Percentiles rank a stretch among this genome's conserved stretches.
These are phyloP conservation scores for Dusona sp. DNA, from an alignment of 2,888 invertebrate genomes.

Conservation along the genomic window DNA sequence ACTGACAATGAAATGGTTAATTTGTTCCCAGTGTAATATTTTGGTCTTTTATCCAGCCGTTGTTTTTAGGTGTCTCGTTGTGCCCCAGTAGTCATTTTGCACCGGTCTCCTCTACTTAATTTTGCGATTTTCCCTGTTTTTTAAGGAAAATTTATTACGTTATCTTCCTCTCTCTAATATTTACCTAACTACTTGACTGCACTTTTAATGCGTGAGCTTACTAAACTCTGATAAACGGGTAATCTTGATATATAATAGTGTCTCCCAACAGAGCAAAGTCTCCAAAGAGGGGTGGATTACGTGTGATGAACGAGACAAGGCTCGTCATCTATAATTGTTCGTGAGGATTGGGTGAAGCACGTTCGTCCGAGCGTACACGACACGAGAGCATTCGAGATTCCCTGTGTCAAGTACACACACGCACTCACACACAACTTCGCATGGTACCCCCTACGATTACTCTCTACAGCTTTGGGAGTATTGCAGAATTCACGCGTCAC, in stretches of 20 bases:
- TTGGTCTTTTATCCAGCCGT: neutral
- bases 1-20: neutral
- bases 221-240: conserved; percentile 17
- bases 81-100: neutral
- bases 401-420: conserved; percentile 41
- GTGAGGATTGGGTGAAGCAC: conserved; percentile 13
- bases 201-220: neutral
- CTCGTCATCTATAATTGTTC: conserved; percentile 53
- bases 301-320: conserved; percentile 29
- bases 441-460: neutral
- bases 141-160: neutral
- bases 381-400: conserved; percentile 44
- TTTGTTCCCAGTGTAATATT: neutral
- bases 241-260: conserved; percentile 12
- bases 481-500: conserved; percentile 24
- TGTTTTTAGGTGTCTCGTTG: neutral
- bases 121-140: neutral
- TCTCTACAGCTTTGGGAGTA: conserved; percentile 1
- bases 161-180: neutral
- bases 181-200: neutral
- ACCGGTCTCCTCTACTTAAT: neutral
- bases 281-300: conserved; percentile 18
- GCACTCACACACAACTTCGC: neutral
- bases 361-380: neutral
- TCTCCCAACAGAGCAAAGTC: conserved; percentile 4